Evolutionary conservation across 2,888 invertebrate species (phyloP).

Genomic region (Crematogaster levior): DNA sequence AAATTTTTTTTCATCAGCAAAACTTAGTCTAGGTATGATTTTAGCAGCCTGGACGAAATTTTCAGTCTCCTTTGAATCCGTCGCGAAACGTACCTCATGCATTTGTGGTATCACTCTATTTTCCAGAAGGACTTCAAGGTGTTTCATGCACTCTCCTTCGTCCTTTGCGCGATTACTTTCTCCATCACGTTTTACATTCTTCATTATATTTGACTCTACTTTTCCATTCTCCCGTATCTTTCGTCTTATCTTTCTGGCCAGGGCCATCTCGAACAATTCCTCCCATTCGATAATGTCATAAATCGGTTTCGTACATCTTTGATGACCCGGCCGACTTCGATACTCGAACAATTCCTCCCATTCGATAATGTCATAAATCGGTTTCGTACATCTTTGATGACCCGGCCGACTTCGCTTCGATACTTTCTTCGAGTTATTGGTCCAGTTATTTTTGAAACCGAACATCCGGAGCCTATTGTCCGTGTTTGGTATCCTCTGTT

Average conservation of each 20-base stretch:
- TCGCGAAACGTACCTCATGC: conserved; percentile 75
- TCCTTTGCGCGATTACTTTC: conserved; percentile 82
- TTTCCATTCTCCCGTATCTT: conserved; percentile 62
- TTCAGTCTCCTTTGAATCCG: conserved; percentile 20
- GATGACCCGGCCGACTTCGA: too few relatives aligned
- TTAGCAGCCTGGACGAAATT: not conserved
- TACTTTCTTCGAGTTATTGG: conserved; percentile 82
- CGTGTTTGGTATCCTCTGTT: conserved; percentile 65
- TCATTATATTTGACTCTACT: conserved; percentile 75
- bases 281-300: conserved; percentile 86
- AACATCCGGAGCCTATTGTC: conserved; percentile 43
- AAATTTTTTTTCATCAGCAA: not conserved
- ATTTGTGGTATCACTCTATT: conserved; percentile 75
- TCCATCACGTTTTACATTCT: conserved; percentile 82
- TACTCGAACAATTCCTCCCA: conserved; percentile 88
- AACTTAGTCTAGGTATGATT: not conserved
- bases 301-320: conserved; percentile 64
- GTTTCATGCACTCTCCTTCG: conserved; percentile 77
- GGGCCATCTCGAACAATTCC: conserved; percentile 87
- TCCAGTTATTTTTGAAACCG: conserved; percentile 84
- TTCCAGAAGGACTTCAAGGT: conserved; percentile 79
- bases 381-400: conserved; percentile 60
- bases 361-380: conserved; percentile 82
- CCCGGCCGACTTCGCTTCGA: conserved; percentile 82
- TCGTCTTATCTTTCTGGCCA: conserved; percentile 86